Evolutionary conservation across 2,888 invertebrate species (phyloP).

Genomic region (Cheilosia scutellata): DNA sequence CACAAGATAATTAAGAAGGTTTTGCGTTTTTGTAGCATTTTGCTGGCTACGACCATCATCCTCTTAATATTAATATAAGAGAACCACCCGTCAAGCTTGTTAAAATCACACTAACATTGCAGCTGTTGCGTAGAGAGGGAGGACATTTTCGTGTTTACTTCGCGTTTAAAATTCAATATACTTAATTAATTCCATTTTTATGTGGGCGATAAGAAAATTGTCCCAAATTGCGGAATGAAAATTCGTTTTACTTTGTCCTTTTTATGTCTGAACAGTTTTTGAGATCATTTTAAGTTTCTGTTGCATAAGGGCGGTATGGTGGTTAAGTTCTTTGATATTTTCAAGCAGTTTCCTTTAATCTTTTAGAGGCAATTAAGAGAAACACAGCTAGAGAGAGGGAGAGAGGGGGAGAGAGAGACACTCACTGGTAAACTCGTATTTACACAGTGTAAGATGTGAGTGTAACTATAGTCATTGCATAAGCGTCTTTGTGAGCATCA

Average conservation of each 20-base stretch:
- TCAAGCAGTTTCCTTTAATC: too few species aligned
- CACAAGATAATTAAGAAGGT: constrained; percentile 71
- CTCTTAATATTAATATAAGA: constrained; percentile 21
- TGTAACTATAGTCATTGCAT: too few species aligned
- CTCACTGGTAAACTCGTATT: too few species aligned
- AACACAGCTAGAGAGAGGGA: too few species aligned
- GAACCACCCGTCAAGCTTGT: constrained; percentile 64
- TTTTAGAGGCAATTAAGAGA: too few species aligned
- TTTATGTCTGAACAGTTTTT: background rate
- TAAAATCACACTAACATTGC: constrained; percentile 69
- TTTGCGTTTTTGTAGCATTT: constrained; percentile 63
- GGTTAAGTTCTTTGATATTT: too few species aligned
- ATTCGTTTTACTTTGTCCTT: background rate
- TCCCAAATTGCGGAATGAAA: constrained; percentile 49
- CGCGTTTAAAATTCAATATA: constrained; percentile 68
- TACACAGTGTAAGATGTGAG: too few species aligned
- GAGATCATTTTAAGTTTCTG: too few species aligned
- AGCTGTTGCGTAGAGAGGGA: constrained; percentile 32
- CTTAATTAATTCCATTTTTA: constrained; percentile 75
- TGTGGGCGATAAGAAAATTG: constrained; percentile 60
- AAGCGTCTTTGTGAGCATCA: too few species aligned
- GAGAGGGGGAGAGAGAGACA: too few species aligned
- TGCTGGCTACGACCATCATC: constrained; percentile 45
- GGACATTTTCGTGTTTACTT: constrained; percentile 59
- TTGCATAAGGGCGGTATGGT: too few species aligned